Conservation (phyloP, 2,113 vertebrate genomes). For the Lontra canadensis region DNA sequence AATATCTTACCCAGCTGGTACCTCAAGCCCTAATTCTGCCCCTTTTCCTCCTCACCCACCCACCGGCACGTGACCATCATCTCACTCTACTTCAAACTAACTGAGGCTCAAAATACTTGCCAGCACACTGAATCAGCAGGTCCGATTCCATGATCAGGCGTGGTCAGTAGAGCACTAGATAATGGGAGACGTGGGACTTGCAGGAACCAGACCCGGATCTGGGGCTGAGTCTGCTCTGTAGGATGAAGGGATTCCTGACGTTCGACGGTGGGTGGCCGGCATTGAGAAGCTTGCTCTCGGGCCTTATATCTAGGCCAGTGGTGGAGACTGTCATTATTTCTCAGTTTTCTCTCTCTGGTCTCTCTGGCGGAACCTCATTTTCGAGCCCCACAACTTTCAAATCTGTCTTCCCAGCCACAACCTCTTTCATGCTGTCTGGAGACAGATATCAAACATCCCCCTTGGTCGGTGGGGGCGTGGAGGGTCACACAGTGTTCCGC, state of each 20-base stretch:
- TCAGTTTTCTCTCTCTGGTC: neutral
- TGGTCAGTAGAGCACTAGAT: neutral
- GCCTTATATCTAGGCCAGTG: neutral
- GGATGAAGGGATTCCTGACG: neutral
- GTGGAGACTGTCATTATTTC: neutral
- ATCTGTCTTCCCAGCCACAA: neutral
- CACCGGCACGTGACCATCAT: neutral
- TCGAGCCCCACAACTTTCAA: neutral
- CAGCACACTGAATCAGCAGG: neutral
- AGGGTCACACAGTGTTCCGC: no score
- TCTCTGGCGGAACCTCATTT: neutral
- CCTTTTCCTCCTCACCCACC: neutral
- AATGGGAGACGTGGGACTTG: neutral
- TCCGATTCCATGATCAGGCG: neutral
- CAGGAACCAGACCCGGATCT: neutral
- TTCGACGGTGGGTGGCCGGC: neutral
- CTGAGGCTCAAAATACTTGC: neutral
- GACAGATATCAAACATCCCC: neutral
- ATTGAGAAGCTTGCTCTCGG: fast-evolving
- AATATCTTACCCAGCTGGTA: neutral
- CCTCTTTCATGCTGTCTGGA: neutral
- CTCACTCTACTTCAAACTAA: neutral
- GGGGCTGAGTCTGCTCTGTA: neutral
- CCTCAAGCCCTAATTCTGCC: neutral
- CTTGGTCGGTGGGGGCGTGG: neutral